Conservation (phyloP, 2,888 invertebrate species). For the Azorinus chamasolen region DNA sequence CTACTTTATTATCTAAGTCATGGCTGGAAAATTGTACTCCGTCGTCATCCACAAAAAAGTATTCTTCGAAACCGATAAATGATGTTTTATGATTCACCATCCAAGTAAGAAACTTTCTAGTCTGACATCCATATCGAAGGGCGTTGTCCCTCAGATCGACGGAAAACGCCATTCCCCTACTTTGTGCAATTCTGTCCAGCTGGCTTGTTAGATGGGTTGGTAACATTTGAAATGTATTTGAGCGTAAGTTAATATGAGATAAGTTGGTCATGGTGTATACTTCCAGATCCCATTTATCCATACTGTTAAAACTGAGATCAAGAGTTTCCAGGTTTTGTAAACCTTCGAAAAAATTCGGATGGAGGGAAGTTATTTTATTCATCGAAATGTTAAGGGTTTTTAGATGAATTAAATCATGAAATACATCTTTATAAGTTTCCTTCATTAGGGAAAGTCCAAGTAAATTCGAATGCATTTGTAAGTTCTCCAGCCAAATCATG, state of each 20-base stretch:
- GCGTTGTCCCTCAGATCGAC: conserved; percentile 5
- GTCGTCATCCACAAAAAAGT: conserved; percentile 7
- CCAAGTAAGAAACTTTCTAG: conserved; percentile 5
- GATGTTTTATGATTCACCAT: conserved; percentile 1
- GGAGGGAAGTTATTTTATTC: conserved; percentile 21
- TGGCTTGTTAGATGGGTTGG: not conserved
- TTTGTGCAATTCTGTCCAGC: not conserved
- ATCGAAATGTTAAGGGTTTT: conserved; percentile 22
- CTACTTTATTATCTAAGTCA: not conserved
- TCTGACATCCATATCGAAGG: conserved; percentile 6
- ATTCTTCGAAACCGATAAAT: not conserved
- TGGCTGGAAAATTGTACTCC: not conserved
- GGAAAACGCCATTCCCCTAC: not conserved
- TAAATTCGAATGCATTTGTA: conserved; percentile 32
- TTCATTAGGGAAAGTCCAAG: conserved; percentile 22
- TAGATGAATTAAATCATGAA: conserved; percentile 23
- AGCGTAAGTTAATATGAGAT: conserved; percentile 17
- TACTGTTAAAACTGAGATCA: conserved; percentile 35
- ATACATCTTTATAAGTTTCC: conserved; percentile 3
- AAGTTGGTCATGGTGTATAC: conserved; percentile 14
- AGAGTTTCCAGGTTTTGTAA: conserved; percentile 17
- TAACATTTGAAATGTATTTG: conserved; percentile 28
- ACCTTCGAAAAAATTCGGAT: not conserved
- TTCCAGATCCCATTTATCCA: conserved; percentile 11
- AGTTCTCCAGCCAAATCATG: conserved; percentile 2